A percentile compares a stretch with the other conserved stretches of the same genome.
phyloP scores from a whole-genome alignment of 1,140 invertebrate genomes.

The Agraylea sexmaculata region DNA sequence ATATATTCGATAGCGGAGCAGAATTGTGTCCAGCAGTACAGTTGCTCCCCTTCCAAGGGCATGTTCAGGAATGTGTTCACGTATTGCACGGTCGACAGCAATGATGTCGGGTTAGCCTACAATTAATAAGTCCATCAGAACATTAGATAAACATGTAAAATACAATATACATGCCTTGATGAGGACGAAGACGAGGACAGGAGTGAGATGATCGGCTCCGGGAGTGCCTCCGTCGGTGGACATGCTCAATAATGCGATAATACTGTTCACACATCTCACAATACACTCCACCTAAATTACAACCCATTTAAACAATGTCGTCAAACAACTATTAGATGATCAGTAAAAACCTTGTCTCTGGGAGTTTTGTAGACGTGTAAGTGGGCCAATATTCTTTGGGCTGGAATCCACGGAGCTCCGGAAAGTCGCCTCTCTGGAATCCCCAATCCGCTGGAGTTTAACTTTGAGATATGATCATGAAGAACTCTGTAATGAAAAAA shows the following conservation, averaged over 20 bases:
- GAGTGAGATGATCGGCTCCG: constrained; percentile 93
- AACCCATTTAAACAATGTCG: constrained; percentile 1
- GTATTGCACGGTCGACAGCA: constrained; percentile 95
- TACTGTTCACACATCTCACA: constrained; percentile 77
- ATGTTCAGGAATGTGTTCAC: constrained; percentile 85
- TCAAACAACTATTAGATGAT: not conserved
- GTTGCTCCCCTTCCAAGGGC: constrained; percentile 78
- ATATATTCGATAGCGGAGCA: constrained; percentile 94
- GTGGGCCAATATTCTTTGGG: constrained; percentile 83
- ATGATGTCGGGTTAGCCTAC: constrained; percentile 84
- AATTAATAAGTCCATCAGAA: constrained; percentile 22
- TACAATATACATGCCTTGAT: constrained; percentile 60
- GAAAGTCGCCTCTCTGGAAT: constrained; percentile 71
- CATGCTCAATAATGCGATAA: constrained; percentile 85
- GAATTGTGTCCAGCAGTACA: constrained; percentile 99
- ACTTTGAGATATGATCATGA: constrained; percentile 77
- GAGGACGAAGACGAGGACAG: constrained; percentile 92
- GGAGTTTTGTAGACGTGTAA: constrained; percentile 92
- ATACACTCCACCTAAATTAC: constrained; percentile 44
- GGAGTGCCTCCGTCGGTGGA: constrained; percentile 69
- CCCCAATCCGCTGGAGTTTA: constrained; percentile 71
- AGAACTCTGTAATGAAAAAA: constrained; percentile 51
- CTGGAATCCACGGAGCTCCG: constrained; percentile 95
- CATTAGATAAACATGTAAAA: not conserved
- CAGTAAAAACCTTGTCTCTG: constrained; percentile 65